Evolutionary conservation across 2,888 invertebrate genomes (phyloP), one percentile per base, ranked within the genome.

Genomic region (Cenopis cana): DNA sequence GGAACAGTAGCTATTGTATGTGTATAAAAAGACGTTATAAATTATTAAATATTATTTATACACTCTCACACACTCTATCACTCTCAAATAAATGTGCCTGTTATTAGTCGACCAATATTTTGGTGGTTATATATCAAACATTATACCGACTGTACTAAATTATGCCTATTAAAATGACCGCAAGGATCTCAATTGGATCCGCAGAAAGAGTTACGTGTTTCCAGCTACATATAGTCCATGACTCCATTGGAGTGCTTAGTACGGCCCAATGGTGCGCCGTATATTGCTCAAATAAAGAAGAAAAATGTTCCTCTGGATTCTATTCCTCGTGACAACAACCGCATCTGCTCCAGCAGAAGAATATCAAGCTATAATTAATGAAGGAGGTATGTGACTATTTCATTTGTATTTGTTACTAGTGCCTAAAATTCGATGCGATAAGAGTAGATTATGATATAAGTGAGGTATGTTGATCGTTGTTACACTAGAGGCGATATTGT

Each of bases 171-270:
- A 86, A 84, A 81, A 78, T 79, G 83, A 83, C 84, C 85, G 82
- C 83, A 85, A 67, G 84, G 83, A 85, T 82, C 86, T 87, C 90
- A 91, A 91, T 90, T 91, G 91, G 84, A 77, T 79, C 81, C 82
- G 81, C 83, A 87, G 89, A 87, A 89, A 87, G 85, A 86, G 83
- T 82, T 83, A 82, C 83, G 77, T 73, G 76, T 75, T 81, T 79
- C 81, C 81, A 80, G 81, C 79, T 81, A 82, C 87, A 89, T 90
- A 88, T 85, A 90, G 87, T 80, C 78, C 79, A 79, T 83, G 82
- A 82, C 79, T 82, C 79, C 81, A 81, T 83, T 82, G 73, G 76
- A 76, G 76, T 75, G 75, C 77, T 85, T 83, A 86, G 81, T 82
- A 72, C 77, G 79, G 76, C 77, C 76, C 74, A 78, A 79, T 76